Conservation (phyloP, 2,113 vertebrate species). For the Pitta sordida region DNA sequence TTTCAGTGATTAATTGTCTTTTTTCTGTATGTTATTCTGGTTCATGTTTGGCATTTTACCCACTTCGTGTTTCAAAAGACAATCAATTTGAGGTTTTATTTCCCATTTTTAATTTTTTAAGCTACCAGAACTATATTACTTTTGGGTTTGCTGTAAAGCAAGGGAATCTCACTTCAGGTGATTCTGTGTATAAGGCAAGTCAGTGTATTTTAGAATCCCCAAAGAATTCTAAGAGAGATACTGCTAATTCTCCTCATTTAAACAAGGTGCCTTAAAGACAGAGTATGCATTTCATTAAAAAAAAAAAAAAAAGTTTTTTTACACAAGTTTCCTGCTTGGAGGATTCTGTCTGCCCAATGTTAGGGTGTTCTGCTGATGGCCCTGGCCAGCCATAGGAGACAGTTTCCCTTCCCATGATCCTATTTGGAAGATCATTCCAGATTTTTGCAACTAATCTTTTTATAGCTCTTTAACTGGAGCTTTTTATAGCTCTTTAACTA, state of each 20-base stretch:
- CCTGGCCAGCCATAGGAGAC: neutral
- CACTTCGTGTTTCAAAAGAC: neutral
- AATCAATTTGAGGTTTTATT: neutral
- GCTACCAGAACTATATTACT: neutral
- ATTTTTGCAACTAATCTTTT: neutral
- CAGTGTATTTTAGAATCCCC: neutral
- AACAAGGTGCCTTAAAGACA: neutral
- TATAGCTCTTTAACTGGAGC: neutral
- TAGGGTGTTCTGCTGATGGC: neutral
- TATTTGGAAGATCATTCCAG: neutral
- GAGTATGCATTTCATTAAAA: neutral
- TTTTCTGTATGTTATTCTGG: neutral
- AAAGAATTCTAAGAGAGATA: neutral
- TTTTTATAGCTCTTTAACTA: neutral
- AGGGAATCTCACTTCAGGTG: neutral
- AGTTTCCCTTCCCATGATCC: neutral
- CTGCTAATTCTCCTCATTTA: neutral
- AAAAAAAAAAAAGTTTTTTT: neutral
- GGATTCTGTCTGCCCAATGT: neutral
- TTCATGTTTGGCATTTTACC: neutral
- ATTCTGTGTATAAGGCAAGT: neutral
- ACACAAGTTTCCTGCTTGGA: neutral
- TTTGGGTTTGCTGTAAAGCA: neutral
- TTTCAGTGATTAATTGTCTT: neutral
- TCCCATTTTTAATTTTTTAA: neutral